Evolutionary conservation across 2,888 invertebrate species (phyloP).

Genomic region (Omphaloscelis lunosa): DNA sequence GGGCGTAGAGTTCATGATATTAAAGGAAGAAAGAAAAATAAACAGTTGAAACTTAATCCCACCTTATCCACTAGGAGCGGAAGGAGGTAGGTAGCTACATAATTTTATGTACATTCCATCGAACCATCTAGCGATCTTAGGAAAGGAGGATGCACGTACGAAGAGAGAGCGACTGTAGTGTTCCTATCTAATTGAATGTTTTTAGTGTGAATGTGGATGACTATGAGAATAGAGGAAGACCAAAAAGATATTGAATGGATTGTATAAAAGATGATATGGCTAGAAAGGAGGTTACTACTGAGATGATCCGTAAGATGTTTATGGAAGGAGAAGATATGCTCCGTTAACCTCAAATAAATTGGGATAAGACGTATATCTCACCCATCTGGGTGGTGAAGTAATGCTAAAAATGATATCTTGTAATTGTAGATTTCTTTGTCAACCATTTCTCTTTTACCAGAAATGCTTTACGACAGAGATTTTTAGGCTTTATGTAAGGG

Average conservation of each 20-base stretch:
- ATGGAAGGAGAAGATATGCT: too few relatives aligned
- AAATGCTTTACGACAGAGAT: background rate
- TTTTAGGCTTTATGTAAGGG: background rate
- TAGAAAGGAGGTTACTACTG: too few relatives aligned
- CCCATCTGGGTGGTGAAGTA: background rate
- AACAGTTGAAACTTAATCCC: conserved; percentile 61
- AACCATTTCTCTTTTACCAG: background rate
- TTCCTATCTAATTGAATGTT: background rate
- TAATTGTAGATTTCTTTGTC: background rate
- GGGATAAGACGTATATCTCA: background rate
- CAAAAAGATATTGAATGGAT: too few relatives aligned
- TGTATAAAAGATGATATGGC: background rate
- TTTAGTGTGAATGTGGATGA: background rate
- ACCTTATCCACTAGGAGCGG: conserved; percentile 46
- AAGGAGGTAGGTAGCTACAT: conserved; percentile 47
- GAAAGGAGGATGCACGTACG: background rate
- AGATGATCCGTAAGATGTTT: background rate
- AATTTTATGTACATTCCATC: conserved; percentile 67
- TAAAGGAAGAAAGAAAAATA: conserved; percentile 58
- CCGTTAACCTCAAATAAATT: background rate
- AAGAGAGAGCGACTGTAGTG: conserved; percentile 24
- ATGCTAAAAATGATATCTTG: background rate
- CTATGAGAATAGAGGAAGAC: background rate
- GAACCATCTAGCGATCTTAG: conserved; percentile 62
- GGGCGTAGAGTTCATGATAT: conserved; percentile 45